These are phyloP conservation scores for Psephotus haematonotus DNA, from an alignment of 2,113 vertebrate genomes.

Conservation along the genomic window DNA sequence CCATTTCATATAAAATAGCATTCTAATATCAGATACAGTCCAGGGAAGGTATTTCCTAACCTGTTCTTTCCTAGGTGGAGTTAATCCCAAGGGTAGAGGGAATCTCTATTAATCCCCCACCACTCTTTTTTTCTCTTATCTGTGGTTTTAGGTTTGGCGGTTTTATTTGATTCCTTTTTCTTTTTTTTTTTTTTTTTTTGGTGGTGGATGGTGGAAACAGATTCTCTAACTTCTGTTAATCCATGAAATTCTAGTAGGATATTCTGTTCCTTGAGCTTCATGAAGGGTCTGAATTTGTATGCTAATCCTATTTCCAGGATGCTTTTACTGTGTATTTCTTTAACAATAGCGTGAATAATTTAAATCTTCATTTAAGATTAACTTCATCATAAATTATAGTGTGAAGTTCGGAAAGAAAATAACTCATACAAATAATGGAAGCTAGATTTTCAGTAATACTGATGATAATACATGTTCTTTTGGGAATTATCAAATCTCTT, in stretches of 20 bases:
- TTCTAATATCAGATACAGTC: background rate
- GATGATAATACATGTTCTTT: background rate
- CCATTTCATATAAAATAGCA: background rate
- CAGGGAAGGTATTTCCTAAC: background rate
- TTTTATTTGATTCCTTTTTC: background rate
- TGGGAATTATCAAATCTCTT: background rate
- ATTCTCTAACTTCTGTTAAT: background rate
- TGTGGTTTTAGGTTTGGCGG: background rate
- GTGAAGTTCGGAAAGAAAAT: background rate
- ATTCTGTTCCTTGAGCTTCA: background rate
- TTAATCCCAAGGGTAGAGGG: background rate
- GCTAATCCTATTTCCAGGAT: background rate
- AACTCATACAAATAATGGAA: background rate
- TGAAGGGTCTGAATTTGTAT: background rate
- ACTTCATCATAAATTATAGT: background rate
- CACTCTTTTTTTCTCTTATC: background rate
- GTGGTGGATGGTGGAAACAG: background rate
- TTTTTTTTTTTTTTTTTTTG: background rate
- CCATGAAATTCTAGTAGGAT: background rate
- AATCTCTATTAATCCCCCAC: background rate
- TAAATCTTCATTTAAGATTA: background rate
- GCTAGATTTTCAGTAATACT: background rate
- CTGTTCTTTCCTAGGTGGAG: background rate
- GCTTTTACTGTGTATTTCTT: background rate
- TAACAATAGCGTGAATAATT: background rate